A percentile compares a stretch with the other conserved stretches of the same genome.
Conservation (phyloP, 2,888 invertebrate genomes). For the Trissonchulus sp. region DNA sequence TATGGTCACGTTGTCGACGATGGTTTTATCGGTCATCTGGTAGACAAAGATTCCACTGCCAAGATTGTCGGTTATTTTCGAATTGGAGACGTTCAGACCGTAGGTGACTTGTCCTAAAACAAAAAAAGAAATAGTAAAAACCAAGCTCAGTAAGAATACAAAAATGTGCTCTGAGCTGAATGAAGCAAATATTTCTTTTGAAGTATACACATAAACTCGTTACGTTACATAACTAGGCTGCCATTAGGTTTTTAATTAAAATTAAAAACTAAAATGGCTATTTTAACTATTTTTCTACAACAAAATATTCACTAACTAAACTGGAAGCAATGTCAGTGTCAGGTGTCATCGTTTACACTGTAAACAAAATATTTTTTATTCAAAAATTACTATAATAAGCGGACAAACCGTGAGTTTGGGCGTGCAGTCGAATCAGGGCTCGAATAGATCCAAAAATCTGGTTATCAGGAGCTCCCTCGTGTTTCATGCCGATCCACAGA, state of each 20-base stretch:
- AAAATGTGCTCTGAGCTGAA: too few species aligned
- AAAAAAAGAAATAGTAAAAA: neutral
- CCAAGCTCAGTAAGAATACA: neutral
- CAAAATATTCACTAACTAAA: too few species aligned
- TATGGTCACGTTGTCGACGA: slow-evolving; percentile 47
- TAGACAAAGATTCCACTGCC: slow-evolving; percentile 91
- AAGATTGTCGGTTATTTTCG: slow-evolving; percentile 76
- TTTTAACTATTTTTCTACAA: too few species aligned
- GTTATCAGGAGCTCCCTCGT: slow-evolving; percentile 2
- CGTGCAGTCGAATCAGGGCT: slow-evolving; percentile 13
- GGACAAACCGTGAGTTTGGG: slow-evolving; percentile 10
- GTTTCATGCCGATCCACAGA: slow-evolving; percentile 67
- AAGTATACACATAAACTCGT: too few species aligned
- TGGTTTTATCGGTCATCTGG: slow-evolving; percentile 64
- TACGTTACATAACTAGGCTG: too few species aligned
- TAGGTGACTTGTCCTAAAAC: slow-evolving; percentile 55
- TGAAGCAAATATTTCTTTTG: too few species aligned
- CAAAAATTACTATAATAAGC: too few species aligned
- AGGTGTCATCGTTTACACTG: too few species aligned
- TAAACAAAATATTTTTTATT: too few species aligned
- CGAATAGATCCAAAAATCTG: slow-evolving; percentile 2
- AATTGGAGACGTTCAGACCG: slow-evolving; percentile 78
- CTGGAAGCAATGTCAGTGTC: too few species aligned
- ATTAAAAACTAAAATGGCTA: too few species aligned
- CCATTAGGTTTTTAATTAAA: too few species aligned